Evolutionary conservation across 1,140 invertebrate genomes (phyloP).

Genomic region (Parapsyche elsis): DNA sequence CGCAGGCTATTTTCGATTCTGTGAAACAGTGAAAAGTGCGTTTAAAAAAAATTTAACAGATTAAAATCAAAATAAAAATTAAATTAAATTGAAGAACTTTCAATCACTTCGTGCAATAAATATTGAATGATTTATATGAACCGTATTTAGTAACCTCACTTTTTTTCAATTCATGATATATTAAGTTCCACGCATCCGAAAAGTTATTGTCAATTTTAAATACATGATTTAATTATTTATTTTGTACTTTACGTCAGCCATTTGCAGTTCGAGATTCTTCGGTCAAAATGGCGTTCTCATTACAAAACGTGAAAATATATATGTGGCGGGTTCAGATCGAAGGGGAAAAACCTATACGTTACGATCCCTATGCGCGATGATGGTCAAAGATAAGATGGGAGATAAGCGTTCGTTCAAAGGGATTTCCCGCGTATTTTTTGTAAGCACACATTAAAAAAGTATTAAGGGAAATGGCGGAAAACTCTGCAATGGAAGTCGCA

Average conservation of each 20-base stretch:
- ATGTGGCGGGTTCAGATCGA: neutral
- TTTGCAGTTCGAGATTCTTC: too few species aligned
- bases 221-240: neutral
- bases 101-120: neutral
- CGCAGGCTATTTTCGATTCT: neutral
- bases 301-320: neutral
- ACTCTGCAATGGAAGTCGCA: neutral
- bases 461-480: slow-evolving; percentile 23
- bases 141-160: neutral
- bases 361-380: slow-evolving; percentile 10
- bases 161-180: neutral
- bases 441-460: neutral
- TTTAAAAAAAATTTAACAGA: too few species aligned
- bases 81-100: too few species aligned
- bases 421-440: neutral
- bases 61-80: too few species aligned
- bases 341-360: slow-evolving; percentile 6
- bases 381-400: slow-evolving; percentile 23
- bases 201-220: too few species aligned
- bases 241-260: too few species aligned
- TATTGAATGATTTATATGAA: neutral
- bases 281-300: neutral
- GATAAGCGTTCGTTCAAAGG: neutral
- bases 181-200: neutral
- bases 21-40: neutral